phyloP scores from a whole-genome alignment of 1,140 invertebrate genomes.

The Aphidius ervi region DNA sequence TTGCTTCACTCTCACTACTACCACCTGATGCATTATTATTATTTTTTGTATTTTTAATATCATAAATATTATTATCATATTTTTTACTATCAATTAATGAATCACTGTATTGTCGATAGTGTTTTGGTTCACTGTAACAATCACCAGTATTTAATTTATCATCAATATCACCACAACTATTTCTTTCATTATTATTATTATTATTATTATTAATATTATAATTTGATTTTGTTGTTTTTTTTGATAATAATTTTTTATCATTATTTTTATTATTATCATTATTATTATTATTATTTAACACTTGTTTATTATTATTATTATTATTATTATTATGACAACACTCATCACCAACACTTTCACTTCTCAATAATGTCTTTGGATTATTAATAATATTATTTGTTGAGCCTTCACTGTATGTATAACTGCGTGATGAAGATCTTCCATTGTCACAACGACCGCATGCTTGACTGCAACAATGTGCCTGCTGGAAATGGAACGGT shows the following conservation, averaged over 20 bases:
- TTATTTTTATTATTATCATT: slow-evolving; percentile 15
- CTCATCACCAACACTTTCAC: slow-evolving; percentile 45
- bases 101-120: slow-evolving; percentile 44
- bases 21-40: neutral
- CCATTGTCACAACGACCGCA: slow-evolving; percentile 17
- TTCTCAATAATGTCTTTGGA: slow-evolving; percentile 30
- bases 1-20: slow-evolving; percentile 35
- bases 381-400: slow-evolving; percentile 19
- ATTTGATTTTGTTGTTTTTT: slow-evolving; percentile 11
- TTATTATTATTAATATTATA: slow-evolving; percentile 12
- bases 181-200: slow-evolving; percentile 3
- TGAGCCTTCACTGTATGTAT: slow-evolving; percentile 37
- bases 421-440: slow-evolving; percentile 33
- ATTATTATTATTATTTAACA: slow-evolving; percentile 21
- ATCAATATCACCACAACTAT: slow-evolving; percentile 18
- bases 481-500: slow-evolving; percentile 7
- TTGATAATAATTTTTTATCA: slow-evolving; percentile 5
- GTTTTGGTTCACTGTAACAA: slow-evolving; percentile 27
- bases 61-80: slow-evolving; percentile 32
- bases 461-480: neutral
- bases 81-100: slow-evolving; percentile 40
- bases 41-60: slow-evolving; percentile 25
- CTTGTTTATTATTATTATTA: slow-evolving; percentile 6
- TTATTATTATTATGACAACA: slow-evolving; percentile 16
- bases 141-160: slow-evolving; percentile 23